Evolutionary conservation across 2,888 invertebrate genomes (phyloP), one percentile per base, ranked within the genome.

Genomic region (Harmothoe impar): DNA sequence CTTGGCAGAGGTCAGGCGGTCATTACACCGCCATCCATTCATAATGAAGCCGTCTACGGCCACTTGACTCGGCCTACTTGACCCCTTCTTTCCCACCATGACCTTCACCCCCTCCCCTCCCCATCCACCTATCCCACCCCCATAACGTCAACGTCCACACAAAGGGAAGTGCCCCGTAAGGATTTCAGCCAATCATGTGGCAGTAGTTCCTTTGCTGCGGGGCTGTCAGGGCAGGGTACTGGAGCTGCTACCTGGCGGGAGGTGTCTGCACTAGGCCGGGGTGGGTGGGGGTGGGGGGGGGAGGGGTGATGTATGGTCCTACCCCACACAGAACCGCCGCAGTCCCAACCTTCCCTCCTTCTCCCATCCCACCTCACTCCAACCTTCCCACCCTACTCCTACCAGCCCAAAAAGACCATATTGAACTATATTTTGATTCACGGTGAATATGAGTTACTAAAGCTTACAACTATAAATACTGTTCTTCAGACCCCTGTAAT

Each of bases 131-230:
- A 43, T 43, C 43, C 10, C 43, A 43, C 43, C 10, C 7, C 62
- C 35, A 84, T 43, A 33, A 35, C 84, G n/a, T 35, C n/a, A 17
- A 15, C 29, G 10, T 23, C 15, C 84, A 43, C 84, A 84, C 33
- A 33, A 84, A 84, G 33, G 84, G 29, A 33, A 84, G 23, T 23
- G 33, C 84, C 84, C 43, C 43, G 20, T 17, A n/a, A 84, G 84
- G 84, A 84, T 35, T 43, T 84, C 84, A 84, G 84, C 84, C 43
- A 84, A 84, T 84, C 84, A 84, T 84, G 33, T 84, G n/a, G 3
- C n/a, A 84, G 23, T 35, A 35, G 5, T 25, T 84, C 43, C 25
- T 17, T 84, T 0, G 43, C 12, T 84, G 84, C 84, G n/a, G 43
- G 29, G 15, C 84, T 84, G 35, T 84, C 33, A 25, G 17, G 78